phyloP scores from a whole-genome alignment of 2,888 invertebrate genomes.

The Melitaea athalia region DNA sequence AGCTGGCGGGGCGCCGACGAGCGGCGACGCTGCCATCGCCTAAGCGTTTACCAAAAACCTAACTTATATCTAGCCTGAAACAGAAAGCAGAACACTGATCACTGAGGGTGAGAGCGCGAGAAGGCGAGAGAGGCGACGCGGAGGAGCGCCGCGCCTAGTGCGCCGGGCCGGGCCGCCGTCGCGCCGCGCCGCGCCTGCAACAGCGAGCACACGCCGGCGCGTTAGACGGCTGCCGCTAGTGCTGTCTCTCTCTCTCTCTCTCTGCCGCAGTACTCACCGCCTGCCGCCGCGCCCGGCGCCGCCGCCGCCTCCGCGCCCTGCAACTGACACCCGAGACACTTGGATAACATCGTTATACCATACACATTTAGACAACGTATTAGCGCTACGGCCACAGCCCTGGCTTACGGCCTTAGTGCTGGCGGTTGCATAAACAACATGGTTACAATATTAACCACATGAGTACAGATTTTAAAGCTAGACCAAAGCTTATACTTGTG shows the following conservation, averaged over 20 bases:
- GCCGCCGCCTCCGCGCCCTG: not conserved
- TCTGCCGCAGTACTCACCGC: slow-evolving; percentile 3
- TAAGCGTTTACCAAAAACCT: slow-evolving; percentile 64
- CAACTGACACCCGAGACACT: not conserved
- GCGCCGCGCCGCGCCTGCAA: slow-evolving; percentile 42
- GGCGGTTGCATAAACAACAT: too few species aligned
- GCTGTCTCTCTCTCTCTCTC: slow-evolving; percentile 83
- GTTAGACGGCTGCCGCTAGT: slow-evolving; percentile 83
- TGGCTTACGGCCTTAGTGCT: not conserved
- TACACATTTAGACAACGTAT: too few species aligned
- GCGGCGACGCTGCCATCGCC: slow-evolving; percentile 27
- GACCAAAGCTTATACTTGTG: too few species aligned
- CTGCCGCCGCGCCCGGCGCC: slow-evolving; percentile 14
- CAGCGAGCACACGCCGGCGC: slow-evolving; percentile 75
- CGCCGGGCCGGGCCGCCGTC: slow-evolving; percentile 19
- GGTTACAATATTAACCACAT: too few species aligned
- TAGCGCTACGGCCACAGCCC: not conserved
- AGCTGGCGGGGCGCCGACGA: slow-evolving; percentile 52
- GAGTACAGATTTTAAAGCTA: too few species aligned
- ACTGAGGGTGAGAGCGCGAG: slow-evolving; percentile 55
- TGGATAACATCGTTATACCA: too few species aligned
- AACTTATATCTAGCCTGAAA: slow-evolving; percentile 80
- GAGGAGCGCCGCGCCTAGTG: slow-evolving; percentile 60
- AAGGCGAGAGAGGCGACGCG: slow-evolving; percentile 8
- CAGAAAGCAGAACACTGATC: slow-evolving; percentile 80